Conservation (phyloP, 2,888 invertebrate species). For the Dolichopus griseipennis region DNA sequence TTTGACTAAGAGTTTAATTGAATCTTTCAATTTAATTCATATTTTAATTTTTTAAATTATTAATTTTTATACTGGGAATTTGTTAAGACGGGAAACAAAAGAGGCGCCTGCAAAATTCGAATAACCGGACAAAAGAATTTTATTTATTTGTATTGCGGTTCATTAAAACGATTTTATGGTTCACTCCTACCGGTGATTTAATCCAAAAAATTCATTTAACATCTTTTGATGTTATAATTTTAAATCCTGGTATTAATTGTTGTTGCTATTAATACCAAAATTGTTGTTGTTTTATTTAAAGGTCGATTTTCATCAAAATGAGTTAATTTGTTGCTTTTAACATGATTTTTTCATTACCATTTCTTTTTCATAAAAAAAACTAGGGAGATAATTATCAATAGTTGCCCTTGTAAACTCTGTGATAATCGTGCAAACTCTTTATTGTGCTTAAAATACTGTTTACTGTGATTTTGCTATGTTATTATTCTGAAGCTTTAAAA, state of each 20-base stretch:
- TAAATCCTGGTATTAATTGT: not conserved
- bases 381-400: no score
- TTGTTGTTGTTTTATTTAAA: not conserved
- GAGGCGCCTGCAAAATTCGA: not conserved
- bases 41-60: no score
- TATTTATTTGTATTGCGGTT: not conserved
- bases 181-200: not conserved
- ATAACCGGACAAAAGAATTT: not conserved
- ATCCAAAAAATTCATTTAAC: not conserved
- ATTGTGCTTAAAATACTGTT: no score
- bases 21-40: no score
- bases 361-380: not conserved
- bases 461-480: no score
- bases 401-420: no score
- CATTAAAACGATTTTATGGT: not conserved
- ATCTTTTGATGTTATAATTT: not conserved
- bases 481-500: no score
- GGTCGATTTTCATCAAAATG: no score
- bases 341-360: not conserved
- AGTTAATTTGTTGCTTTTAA: not conserved
- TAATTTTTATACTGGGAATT: not conserved
- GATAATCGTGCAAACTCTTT: no score
- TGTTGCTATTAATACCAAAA: not conserved
- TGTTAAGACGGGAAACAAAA: not conserved
- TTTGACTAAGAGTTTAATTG: no score